Conservation (phyloP, 2,888 invertebrate species). For the Trichogramma evanescens region DNA sequence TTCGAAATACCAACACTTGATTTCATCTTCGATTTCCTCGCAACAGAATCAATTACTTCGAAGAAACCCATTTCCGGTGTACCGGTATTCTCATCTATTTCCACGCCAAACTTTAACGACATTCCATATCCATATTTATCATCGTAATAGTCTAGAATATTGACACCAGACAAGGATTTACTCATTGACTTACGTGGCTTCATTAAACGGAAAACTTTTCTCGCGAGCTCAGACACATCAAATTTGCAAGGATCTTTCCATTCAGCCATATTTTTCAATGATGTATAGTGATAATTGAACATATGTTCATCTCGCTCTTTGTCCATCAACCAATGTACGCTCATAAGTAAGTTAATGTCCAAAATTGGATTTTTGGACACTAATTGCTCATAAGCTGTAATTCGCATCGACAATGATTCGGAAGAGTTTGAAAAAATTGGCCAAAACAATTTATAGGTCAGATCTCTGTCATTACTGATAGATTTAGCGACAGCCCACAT, state of each 20-base stretch:
- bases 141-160: constrained; percentile 45
- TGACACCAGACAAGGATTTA: constrained; percentile 34
- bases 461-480: constrained; percentile 28
- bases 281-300: constrained; percentile 49
- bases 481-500: constrained; percentile 44
- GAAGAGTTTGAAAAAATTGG: constrained; percentile 46
- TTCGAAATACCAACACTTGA: constrained; percentile 24
- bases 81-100: constrained; percentile 39
- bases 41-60: constrained; percentile 27
- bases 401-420: constrained; percentile 45
- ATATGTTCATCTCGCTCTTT: constrained; percentile 47
- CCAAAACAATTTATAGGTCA: constrained; percentile 45
- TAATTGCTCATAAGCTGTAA: constrained; percentile 46
- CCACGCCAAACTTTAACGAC: constrained; percentile 32
- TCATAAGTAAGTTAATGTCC: constrained; percentile 40
- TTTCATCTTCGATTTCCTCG: constrained; percentile 24
- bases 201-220: constrained; percentile 40
- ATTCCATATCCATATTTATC: constrained; percentile 45
- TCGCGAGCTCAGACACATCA: constrained; percentile 34
- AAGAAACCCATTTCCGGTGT: constrained; percentile 35
- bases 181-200: constrained; percentile 33
- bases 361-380: constrained; percentile 39
- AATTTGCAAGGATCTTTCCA: constrained; percentile 46
- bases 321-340: constrained; percentile 48
- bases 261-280: constrained; percentile 43